Conservation (phyloP, 2,888 invertebrate genomes). For the Tenthredo distinguenda region DNA sequence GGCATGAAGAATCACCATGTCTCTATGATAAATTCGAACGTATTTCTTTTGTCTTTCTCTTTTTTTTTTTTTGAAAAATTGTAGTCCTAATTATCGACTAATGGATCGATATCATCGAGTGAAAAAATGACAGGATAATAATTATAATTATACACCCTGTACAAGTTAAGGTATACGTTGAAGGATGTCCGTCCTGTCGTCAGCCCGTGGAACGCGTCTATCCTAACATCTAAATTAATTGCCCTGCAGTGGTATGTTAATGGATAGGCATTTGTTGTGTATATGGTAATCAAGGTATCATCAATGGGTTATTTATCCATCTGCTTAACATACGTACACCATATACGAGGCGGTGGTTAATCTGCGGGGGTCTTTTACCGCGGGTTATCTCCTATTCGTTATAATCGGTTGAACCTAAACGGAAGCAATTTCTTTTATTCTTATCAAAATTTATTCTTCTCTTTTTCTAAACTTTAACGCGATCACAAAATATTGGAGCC, state of each 20-base stretch:
- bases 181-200: conserved; percentile 28
- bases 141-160: neutral
- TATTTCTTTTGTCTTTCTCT: no score
- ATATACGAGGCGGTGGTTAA: neutral
- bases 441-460: neutral
- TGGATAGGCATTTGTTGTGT: conserved; percentile 52
- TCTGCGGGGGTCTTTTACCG: neutral
- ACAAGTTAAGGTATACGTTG: neutral
- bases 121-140: neutral
- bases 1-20: no score
- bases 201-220: conserved; percentile 41
- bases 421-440: neutral
- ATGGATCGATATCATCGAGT: neutral
- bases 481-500: no score
- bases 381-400: no score
- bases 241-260: conserved; percentile 50
- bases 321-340: conserved; percentile 43
- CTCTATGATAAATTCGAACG: no score
- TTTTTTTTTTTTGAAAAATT: no score
- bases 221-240: conserved; percentile 52
- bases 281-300: conserved; percentile 49
- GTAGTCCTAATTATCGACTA: neutral
- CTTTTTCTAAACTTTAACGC: neutral
- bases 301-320: conserved; percentile 51
- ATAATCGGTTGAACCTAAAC: no score